Evolutionary conservation across 2,797 vertebrate genomes (phyloP), one percentile per base, ranked within the genome.

Genomic region (Tarsius wallacei): DNA sequence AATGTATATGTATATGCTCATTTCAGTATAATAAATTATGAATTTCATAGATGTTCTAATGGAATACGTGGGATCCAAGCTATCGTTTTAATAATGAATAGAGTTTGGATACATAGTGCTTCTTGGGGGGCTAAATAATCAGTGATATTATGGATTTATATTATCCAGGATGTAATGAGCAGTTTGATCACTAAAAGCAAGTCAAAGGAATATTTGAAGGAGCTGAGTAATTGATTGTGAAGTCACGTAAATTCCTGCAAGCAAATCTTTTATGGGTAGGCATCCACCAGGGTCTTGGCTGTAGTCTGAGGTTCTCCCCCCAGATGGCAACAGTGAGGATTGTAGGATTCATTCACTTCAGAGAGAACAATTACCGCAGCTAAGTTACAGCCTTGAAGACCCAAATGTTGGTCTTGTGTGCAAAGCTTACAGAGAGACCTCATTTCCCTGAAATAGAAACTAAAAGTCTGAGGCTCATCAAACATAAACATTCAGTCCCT

Each of bases 21-120:
- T 71, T 9, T 80, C n/a, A 51, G 9, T 90, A 42, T 86, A 84
- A 89, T 81, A 92, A 66, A 55, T n/a, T 82, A 80, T 55, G n/a
- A 53, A 57, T 88, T 95, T 82, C 74, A 11, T 61, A 71, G 33
- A 28, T 17, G 24, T 88, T 66, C 36, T 51, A 8, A 51, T 73
- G 14, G 28, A 88, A 91, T 28, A 85, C 17, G 28, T 33, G 5
- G 47, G 4, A 76, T 53, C 15, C 8, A 93, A 83, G 59, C 49
- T 57, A 8, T 36, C 22, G 7, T 51, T 93, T 95, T 90, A 81
- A 76, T 82, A 95, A 78, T 59, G 47, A 88, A 73, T 53, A 73
- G 11, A 93, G 31, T 66, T 76, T 51, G 13, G 10, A 59, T 51
- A 55, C 13, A 19, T 66, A 17, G 49, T 42, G n/a, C 11, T 64